These are phyloP conservation scores for Erethizon dorsatum DNA, from an alignment of 2,797 vertebrate species.

Conservation along the genomic window DNA sequence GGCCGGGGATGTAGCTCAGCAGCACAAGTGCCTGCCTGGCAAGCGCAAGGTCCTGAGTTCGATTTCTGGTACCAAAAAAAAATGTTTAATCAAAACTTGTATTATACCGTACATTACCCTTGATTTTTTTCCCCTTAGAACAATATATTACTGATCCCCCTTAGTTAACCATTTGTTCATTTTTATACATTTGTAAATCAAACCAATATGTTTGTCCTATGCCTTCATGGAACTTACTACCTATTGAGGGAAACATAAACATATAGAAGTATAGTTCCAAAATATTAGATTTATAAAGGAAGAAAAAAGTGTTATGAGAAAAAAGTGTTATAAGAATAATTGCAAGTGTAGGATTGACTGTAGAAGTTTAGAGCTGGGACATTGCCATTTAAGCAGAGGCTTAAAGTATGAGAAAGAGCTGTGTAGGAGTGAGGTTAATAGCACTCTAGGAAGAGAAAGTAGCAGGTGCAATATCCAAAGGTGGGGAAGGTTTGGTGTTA, in stretches of 20 bases:
- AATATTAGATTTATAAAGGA: not conserved
- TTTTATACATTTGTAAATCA: slow-evolving; percentile 17
- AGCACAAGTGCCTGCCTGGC: too few species aligned
- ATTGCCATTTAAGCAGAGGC: not conserved
- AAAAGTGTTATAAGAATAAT: not conserved
- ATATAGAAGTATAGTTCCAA: not conserved
- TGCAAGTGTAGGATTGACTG: not conserved
- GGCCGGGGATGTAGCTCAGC: too few species aligned
- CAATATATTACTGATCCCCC: not conserved
- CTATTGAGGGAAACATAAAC: not conserved
- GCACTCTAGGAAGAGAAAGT: not conserved
- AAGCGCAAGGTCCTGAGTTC: too few species aligned
- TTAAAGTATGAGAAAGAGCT: not conserved
- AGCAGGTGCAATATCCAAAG: not conserved
- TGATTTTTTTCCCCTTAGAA: not conserved
- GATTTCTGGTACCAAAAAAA: too few species aligned
- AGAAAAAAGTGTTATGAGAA: not conserved
- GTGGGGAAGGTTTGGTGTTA: not conserved
- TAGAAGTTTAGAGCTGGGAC: not conserved
- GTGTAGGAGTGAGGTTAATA: not conserved
- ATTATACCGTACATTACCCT: not conserved
- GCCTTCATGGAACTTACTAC: not conserved
- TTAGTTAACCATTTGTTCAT: not conserved
- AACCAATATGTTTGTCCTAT: not conserved
- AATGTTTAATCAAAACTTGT: not conserved